phyloP scores from a whole-genome alignment of 2,797 vertebrate species.

The Xenentodon cancila region DNA sequence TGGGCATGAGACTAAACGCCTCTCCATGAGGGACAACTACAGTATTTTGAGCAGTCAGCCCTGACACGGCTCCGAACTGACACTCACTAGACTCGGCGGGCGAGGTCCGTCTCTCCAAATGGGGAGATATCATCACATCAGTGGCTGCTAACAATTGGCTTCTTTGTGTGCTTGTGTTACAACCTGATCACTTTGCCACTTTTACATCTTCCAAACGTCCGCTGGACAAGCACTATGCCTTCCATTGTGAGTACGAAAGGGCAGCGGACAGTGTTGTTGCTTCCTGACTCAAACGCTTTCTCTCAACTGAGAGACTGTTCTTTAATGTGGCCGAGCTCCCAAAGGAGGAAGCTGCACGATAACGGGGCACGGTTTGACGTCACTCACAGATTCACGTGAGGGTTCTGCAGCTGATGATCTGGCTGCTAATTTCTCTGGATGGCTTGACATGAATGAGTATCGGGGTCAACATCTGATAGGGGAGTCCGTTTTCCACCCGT shows the following conservation, averaged over 20 bases:
- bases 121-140: constrained; percentile 72
- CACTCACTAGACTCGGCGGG: constrained; percentile 62
- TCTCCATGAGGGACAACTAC: not conserved
- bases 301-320: constrained; percentile 37
- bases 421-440: constrained; percentile 41
- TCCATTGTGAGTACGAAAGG: constrained; percentile 82
- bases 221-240: constrained; percentile 74
- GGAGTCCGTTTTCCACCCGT: constrained; percentile 39
- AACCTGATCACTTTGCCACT: constrained; percentile 61
- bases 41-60: constrained; percentile 23
- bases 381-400: constrained; percentile 40
- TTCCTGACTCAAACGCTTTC: constrained; percentile 68
- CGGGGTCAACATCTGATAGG: constrained; percentile 71
- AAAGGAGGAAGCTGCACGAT: constrained; percentile 51
- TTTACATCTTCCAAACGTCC: constrained; percentile 64
- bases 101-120: constrained; percentile 59
- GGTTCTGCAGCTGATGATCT: constrained; percentile 35
- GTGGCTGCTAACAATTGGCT: constrained; percentile 70
- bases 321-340: constrained; percentile 46
- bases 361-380: constrained; percentile 41
- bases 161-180: constrained; percentile 79
- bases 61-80: constrained; percentile 50
- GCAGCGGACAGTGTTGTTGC: constrained; percentile 72
- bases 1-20: not conserved
- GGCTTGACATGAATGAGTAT: constrained; percentile 64